A percentile compares a stretch with the other conserved stretches of the same genome.
phyloP scores from a whole-genome alignment of 2,113 vertebrate species.

The Oryzias melastigma region DNA sequence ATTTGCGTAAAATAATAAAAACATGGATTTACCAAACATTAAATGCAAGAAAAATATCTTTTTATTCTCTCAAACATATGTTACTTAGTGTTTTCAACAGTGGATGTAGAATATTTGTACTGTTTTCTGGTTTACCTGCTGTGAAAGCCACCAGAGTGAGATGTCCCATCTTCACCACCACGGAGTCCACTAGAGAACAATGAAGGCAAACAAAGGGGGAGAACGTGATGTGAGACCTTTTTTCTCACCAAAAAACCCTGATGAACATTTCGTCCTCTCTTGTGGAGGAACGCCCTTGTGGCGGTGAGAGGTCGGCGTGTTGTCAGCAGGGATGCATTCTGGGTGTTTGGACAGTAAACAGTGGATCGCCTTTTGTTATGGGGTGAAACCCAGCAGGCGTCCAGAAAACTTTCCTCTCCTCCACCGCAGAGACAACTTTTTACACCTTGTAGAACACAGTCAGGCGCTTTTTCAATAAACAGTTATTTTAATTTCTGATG shows the following conservation, averaged over 20 bases:
- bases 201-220: slow-evolving; percentile 7
- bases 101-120: not conserved
- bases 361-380: slow-evolving; percentile 44
- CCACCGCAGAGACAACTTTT: slow-evolving; percentile 5
- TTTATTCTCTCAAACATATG: not conserved
- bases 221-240: slow-evolving; percentile 21
- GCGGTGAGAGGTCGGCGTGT: slow-evolving; percentile 52
- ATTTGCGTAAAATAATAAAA: not conserved
- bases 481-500: not conserved
- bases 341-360: slow-evolving; percentile 73
- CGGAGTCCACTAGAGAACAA: slow-evolving; percentile 33
- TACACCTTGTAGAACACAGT: slow-evolving; percentile 1
- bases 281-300: slow-evolving; percentile 50
- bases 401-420: slow-evolving; percentile 16
- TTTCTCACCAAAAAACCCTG: slow-evolving; percentile 13
- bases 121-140: slow-evolving; percentile 65
- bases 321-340: slow-evolving; percentile 64
- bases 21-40: too few relatives aligned
- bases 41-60: not conserved
- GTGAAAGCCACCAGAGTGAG: slow-evolving; percentile 58
- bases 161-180: slow-evolving; percentile 66
- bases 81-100: not conserved
- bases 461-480: slow-evolving; percentile 14
- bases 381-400: slow-evolving; percentile 50
- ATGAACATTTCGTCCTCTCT: slow-evolving; percentile 33